phyloP scores from a whole-genome alignment of 37 sponge, comb jelly and placozoan genomes.

The Petrosia ficiformis region DNA sequence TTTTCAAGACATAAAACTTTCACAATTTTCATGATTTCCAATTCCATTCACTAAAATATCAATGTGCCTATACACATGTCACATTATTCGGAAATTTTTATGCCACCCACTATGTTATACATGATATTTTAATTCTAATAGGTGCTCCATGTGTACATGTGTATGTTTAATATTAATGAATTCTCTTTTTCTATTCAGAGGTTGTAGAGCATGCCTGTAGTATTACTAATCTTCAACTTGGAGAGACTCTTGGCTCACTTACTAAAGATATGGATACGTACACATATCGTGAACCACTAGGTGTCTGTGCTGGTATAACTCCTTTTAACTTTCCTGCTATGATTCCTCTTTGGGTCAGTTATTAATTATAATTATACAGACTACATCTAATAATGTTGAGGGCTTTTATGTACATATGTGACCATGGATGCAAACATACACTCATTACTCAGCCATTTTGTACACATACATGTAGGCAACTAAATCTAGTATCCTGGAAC shows the following conservation, averaged over 20 bases:
- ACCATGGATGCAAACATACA: too few relatives aligned
- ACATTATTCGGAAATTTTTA: too few relatives aligned
- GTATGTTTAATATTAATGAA: not conserved
- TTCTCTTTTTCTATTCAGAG: constrained; percentile 42
- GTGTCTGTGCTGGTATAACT: constrained; percentile 93
- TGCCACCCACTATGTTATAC: not conserved
- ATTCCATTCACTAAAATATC: too few relatives aligned
- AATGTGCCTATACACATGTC: too few relatives aligned
- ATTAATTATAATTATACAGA: not conserved
- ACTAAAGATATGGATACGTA: constrained; percentile 97
- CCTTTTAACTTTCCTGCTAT: constrained; percentile 98
- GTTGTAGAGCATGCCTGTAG: constrained; percentile 97
- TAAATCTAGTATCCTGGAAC: too few relatives aligned
- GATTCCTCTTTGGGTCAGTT: constrained; percentile 92
- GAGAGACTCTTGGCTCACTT: constrained; percentile 88
- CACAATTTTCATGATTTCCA: too few relatives aligned
- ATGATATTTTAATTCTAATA: too few relatives aligned
- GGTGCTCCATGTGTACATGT: not conserved
- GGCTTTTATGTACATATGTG: too few relatives aligned
- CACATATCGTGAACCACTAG: constrained; percentile 91
- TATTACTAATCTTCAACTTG: constrained; percentile 88
- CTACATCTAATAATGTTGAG: too few relatives aligned
- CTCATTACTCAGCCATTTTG: too few relatives aligned
- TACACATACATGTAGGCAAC: too few relatives aligned
- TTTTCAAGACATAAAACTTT: too few relatives aligned